These are phyloP conservation scores for Caenorhabditis plicata DNA, from an alignment of 2,888 invertebrate species.

Conservation along the genomic window DNA sequence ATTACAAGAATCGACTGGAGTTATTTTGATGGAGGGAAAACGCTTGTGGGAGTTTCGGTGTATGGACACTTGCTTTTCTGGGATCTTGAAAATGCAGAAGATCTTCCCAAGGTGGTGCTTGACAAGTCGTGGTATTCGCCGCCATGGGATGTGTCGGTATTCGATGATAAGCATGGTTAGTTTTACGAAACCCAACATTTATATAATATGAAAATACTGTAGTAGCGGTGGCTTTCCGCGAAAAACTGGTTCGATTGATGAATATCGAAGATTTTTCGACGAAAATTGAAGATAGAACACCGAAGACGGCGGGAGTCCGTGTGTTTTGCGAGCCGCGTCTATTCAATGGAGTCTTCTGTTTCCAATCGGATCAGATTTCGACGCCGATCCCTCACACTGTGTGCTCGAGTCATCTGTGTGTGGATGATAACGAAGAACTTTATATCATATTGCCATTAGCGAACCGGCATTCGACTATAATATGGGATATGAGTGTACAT, in stretches of 20 bases:
- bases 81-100: slow-evolving; percentile 14
- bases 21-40: slow-evolving; percentile 12
- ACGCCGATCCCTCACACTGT: slow-evolving; percentile 4
- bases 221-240: slow-evolving; percentile 34
- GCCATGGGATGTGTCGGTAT: slow-evolving; percentile 25
- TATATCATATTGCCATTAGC: slow-evolving; percentile 26
- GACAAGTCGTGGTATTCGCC: slow-evolving; percentile 29
- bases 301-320: slow-evolving; percentile 35
- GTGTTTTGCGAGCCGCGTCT: slow-evolving; percentile 19
- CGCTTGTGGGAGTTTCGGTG: slow-evolving; percentile 5
- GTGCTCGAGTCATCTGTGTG: too few species aligned
- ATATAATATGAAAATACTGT: too few species aligned
- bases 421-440: slow-evolving; percentile 8
- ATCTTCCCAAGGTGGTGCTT: slow-evolving; percentile 7
- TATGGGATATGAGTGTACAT: slow-evolving; percentile 25
- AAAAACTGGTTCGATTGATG: slow-evolving; percentile 22
- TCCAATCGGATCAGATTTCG: slow-evolving; percentile 27
- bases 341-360: slow-evolving; percentile 27
- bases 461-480: slow-evolving; percentile 34
- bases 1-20: slow-evolving; percentile 25
- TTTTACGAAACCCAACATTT: too few species aligned
- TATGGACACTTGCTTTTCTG: slow-evolving; percentile 23
- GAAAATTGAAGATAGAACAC: slow-evolving; percentile 23
- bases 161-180: slow-evolving; percentile 11
- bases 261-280: slow-evolving; percentile 18